phyloP scores from a whole-genome alignment of 53 echinoderm and acorn worm species.

The Stichopus horrens region DNA sequence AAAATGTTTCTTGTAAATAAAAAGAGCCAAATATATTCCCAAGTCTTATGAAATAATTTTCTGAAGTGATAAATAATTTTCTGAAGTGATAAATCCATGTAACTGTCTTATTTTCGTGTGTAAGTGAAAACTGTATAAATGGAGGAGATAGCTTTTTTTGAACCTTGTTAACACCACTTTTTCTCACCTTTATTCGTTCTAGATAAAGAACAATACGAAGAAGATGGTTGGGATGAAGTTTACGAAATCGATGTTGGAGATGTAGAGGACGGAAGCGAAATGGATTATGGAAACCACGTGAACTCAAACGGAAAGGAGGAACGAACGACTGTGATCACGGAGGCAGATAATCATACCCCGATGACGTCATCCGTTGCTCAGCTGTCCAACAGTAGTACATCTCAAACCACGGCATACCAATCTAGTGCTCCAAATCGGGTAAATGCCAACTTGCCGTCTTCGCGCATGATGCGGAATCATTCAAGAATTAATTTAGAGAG shows the following conservation, averaged over 20 bases:
- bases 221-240: slow-evolving; percentile 36
- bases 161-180: no score
- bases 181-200: not conserved
- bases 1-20: no score
- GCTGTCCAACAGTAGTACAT: not conserved
- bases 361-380: not conserved
- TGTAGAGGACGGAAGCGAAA: not conserved
- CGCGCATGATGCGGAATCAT: not conserved
- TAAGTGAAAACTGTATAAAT: no score
- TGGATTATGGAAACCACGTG: not conserved
- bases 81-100: no score
- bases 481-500: not conserved
- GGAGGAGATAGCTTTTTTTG: no score
- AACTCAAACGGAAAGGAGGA: not conserved
- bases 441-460: not conserved
- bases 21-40: no score
- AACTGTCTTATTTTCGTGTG: no score
- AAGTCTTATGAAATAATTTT: no score
- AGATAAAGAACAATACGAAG: slow-evolving; percentile 3
- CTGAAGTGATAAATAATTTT: no score
- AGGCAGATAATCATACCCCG: not conserved
- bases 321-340: not conserved
- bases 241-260: slow-evolving; percentile 30
- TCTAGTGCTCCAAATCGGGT: not conserved
- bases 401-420: not conserved